phyloP scores from a whole-genome alignment of 2,113 vertebrate species.

The Cyanistes caeruleus region DNA sequence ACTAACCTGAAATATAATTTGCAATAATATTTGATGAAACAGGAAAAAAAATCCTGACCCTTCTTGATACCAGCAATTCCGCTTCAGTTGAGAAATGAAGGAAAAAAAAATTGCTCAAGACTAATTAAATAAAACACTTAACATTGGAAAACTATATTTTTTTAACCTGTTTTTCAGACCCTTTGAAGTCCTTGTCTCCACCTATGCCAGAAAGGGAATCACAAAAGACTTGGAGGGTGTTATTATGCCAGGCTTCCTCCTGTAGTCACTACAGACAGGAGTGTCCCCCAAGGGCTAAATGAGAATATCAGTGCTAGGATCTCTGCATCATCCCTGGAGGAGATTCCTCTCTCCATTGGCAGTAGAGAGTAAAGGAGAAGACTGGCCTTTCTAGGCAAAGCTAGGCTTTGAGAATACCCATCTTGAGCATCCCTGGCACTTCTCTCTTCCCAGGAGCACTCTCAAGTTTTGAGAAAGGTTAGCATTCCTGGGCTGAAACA shows the following conservation, averaged over 20 bases:
- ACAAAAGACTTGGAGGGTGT: not conserved
- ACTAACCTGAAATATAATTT: not conserved
- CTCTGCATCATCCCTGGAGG: not conserved
- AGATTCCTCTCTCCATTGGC: not conserved
- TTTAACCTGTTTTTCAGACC: not conserved
- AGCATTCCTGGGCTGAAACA: not conserved
- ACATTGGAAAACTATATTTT: not conserved
- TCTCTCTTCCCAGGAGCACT: not conserved
- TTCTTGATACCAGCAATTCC: not conserved
- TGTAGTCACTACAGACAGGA: accelerated
- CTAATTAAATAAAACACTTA: not conserved
- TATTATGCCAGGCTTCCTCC: not conserved
- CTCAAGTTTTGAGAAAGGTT: not conserved
- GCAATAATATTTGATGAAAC: not conserved
- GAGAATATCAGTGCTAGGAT: not conserved
- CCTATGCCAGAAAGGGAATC: not conserved
- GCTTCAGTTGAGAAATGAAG: not conserved
- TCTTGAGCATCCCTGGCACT: not conserved
- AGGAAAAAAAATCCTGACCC: accelerated
- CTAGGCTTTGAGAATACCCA: not conserved
- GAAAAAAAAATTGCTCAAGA: not conserved
- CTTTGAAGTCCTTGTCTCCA: not conserved
- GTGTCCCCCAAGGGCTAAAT: not conserved
- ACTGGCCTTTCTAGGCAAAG: not conserved
- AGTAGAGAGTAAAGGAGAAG: not conserved